Evolutionary conservation across 1,140 invertebrate species (phyloP), one percentile per base, ranked within the genome.

Genomic region (Anastrepha obliqua): DNA sequence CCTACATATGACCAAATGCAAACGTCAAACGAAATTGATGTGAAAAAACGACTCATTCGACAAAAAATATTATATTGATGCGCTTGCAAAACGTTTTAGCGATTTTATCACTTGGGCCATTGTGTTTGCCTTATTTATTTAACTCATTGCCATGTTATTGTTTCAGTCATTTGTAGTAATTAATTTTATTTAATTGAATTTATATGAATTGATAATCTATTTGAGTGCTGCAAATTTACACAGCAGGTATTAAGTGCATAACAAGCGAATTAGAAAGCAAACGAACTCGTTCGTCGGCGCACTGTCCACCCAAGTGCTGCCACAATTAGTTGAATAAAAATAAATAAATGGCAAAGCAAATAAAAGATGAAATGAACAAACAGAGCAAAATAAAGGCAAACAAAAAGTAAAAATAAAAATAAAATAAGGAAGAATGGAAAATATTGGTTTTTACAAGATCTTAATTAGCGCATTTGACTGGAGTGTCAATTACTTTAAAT

Each of bases 181-280:
- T 62, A 15, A 62, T 62, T 62, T 62, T 17, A 62, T n/a, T 62
- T 62, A 62, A 62, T 62, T n/a, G 60, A 62, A 62, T 62, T 62
- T 62, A 62, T 62, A 62, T 62, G 60, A 15, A 62, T 62, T n/a
- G 60, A 62, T 62, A 62, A 62, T 62, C 60, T 62, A 62, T 62
- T 62, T 62, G 60, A 62, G 13, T 62, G 60, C 13, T 62, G 60
- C 60, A 62, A 62, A 62, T 62, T 62, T 62, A 62, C 60, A 62
- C 60, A 62, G 60, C 60, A 62, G 60, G 60, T 17, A 13, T 62
- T 62, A 62, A n/a, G n/a, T 62, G 60, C 15, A 62, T 62, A 62
- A 62, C 13, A 62, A 62, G n/a, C 15, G 15, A 62, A 62, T 62
- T 62, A 62, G 60, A 62, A 62, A 62, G 60, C 60, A 62, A 62